Percentiles rank a stretch among this genome's conserved stretches.
These are phyloP conservation scores for Eueides isabella DNA, from an alignment of 1,140 invertebrate species.

Conservation along the genomic window DNA sequence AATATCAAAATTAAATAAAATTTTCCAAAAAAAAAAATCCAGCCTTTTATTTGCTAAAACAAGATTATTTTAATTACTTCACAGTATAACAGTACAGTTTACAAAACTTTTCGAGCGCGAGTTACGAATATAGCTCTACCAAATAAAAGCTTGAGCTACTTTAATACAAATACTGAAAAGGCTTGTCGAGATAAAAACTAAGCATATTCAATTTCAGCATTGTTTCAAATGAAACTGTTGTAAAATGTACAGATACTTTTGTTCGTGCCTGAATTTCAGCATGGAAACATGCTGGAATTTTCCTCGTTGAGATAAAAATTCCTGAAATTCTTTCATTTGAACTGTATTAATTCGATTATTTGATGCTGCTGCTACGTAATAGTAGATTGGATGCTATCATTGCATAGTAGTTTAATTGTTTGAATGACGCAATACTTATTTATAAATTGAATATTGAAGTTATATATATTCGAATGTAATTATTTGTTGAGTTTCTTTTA, in stretches of 20 bases:
- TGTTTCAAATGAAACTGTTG: conserved; percentile 16
- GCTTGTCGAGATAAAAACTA: conserved; percentile 5
- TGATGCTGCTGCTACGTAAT: background rate
- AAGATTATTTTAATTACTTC: no score
- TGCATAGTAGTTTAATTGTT: background rate
- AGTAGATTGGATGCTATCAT: background rate
- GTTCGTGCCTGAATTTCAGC: conserved; percentile 10
- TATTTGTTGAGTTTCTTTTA: no score
- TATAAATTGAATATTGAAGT: no score
- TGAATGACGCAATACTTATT: no score
- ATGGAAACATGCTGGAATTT: background rate
- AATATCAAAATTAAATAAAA: no score
- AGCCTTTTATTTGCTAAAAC: no score
- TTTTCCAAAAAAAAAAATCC: no score
- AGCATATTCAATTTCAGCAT: conserved; percentile 19
- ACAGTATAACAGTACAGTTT: no score
- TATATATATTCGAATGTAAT: no score
- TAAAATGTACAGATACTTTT: conserved; percentile 11
- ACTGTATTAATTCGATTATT: conserved; percentile 8
- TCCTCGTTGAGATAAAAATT: conserved; percentile 13
- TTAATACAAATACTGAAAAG: conserved; percentile 17
- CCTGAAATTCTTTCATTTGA: background rate
- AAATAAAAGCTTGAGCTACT: background rate
- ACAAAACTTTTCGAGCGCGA: no score
- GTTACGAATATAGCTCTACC: background rate